Base-by-base conservation (phyloP, 1,140 invertebrate species). In the Acromyrmex charruanus region DNA sequence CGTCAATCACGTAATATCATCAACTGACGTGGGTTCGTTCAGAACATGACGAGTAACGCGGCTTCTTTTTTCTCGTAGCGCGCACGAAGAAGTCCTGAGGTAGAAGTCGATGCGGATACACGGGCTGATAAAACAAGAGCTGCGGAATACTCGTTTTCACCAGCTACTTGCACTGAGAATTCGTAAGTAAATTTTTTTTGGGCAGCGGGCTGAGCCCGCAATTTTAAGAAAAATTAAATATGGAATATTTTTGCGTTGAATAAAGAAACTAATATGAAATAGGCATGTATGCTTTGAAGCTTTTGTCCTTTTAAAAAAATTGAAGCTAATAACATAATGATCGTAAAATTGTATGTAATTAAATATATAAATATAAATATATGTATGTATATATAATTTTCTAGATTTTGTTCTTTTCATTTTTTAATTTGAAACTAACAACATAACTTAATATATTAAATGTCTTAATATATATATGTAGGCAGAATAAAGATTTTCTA, bases 181-280 rank as follows among this genome's bases (percentile, higher is more conserved):
- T 31, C 28, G 92, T 93, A 88, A 93, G 92, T 12, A 82, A 2
- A 49, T 39, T 49, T 63, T 28, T 81, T 81, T 71, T 69, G 0
- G 16, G 10, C 3, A 21, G 3, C 3, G 1, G 2, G 4, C 61
- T 18, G 5, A 63, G 3, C 2, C 2, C 21, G 12, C 1, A 44
- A 18, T 51, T 53, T 16, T 3, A 10, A 10, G 16, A 25, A 49
- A 69, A 35, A 39, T 66, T 66, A 51, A 69, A 69, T 21, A 35
- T 31, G 2, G 6, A 2, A 66, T 44, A 44, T 35, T 68, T 39
- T 3, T n/a, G 18, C 10, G 0, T 35, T 35, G 16, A 68, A 4
- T 68, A 68, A 44, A 68, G n/a, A 44, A n/a, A 68, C 2, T 12
- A 44, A 68, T 10, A n/a, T 68, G 31, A n/a, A 68, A 4, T n/a